Percentiles rank a stretch among this genome's conserved stretches.
Evolutionary conservation across 2,113 vertebrate genomes (phyloP).

Genomic region (Raja brachyura): DNA sequence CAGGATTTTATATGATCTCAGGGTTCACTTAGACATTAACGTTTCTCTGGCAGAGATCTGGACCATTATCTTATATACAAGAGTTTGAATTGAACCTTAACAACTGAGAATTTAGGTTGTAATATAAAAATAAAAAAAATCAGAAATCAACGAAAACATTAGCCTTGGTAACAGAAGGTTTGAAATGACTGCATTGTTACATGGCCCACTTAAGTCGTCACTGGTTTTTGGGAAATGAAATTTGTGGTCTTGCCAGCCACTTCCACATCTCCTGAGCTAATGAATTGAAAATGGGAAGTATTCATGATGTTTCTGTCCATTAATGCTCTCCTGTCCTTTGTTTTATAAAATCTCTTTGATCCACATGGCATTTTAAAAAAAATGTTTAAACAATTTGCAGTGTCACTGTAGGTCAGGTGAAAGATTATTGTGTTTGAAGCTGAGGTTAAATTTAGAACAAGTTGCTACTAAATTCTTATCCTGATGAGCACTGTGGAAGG

Average conservation of each 20-base stretch:
- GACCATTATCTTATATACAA: too few relatives aligned
- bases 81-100: too few relatives aligned
- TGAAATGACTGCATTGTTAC: too few relatives aligned
- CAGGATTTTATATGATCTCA: background rate
- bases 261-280: too few relatives aligned
- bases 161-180: too few relatives aligned
- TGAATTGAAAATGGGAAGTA: background rate
- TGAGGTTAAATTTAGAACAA: background rate
- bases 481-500: background rate
- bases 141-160: too few relatives aligned
- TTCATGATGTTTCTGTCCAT: background rate
- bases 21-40: background rate
- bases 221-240: too few relatives aligned
- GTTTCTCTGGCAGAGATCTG: background rate
- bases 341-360: background rate
- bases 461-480: background rate
- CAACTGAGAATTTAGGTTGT: too few relatives aligned
- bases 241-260: too few relatives aligned
- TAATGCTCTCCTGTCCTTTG: too few relatives aligned
- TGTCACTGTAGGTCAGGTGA: background rate
- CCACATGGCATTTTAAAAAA: background rate
- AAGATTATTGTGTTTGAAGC: background rate
- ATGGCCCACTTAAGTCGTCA: too few relatives aligned
- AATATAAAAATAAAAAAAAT: too few relatives aligned
- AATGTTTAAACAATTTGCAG: background rate